Evolutionary conservation across 2,113 vertebrate genomes (phyloP).

Genomic region (Xyrauchen texanus): DNA sequence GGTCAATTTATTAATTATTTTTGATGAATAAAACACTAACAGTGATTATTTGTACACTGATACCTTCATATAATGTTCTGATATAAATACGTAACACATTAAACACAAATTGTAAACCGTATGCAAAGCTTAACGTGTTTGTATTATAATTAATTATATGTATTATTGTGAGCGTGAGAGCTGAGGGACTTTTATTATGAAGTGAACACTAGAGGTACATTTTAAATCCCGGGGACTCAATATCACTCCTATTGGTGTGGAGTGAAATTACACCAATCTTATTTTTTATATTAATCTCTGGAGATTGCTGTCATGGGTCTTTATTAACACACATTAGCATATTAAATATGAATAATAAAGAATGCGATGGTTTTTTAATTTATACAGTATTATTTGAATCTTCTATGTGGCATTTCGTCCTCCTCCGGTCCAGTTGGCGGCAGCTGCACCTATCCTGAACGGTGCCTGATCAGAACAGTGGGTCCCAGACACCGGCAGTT

Average conservation of each 20-base stretch:
- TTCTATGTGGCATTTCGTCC: not conserved
- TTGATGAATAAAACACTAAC: too few relatives aligned
- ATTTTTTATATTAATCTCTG: not conserved
- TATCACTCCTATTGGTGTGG: slow-evolving; percentile 1
- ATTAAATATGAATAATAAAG: not conserved
- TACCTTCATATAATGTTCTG: too few relatives aligned
- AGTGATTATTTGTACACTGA: too few relatives aligned
- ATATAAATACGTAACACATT: too few relatives aligned
- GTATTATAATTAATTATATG: not conserved
- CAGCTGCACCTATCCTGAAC: slow-evolving; percentile 14
- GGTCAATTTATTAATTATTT: too few relatives aligned
- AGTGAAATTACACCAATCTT: not conserved
- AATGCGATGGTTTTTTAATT: too few relatives aligned
- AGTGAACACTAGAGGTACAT: not conserved
- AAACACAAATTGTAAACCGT: too few relatives aligned
- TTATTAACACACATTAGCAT: not conserved
- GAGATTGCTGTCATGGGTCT: not conserved
- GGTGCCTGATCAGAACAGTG: not conserved
- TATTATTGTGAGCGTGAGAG: not conserved
- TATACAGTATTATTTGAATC: not conserved
- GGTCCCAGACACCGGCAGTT: slow-evolving; percentile 14
- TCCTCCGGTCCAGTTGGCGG: slow-evolving; percentile 36
- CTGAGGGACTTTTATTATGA: slow-evolving; percentile 13
- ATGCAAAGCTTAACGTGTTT: not conserved
- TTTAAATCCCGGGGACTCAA: not conserved